These are phyloP conservation scores for Eugnorisma glareosa DNA, from an alignment of 2,888 invertebrate genomes.

Conservation along the genomic window DNA sequence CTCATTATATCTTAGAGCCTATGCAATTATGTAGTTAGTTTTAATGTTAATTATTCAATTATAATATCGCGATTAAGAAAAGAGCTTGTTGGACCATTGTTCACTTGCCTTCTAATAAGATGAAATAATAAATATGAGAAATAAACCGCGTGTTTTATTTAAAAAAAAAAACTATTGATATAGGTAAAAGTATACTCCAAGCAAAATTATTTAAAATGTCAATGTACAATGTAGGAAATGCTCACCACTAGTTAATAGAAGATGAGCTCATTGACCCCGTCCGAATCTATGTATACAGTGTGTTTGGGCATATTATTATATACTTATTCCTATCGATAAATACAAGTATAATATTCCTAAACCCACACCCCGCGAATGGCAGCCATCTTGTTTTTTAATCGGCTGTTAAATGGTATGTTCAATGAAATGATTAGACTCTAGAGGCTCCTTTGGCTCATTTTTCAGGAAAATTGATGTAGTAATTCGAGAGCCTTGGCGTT, in stretches of 20 bases:
- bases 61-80: slow-evolving; percentile 77
- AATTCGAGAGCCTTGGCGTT: too few species aligned
- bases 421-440: too few species aligned
- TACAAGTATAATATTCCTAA: too few species aligned
- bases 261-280: background rate
- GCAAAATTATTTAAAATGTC: background rate
- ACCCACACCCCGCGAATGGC: too few species aligned
- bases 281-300: background rate
- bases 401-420: too few species aligned
- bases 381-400: too few species aligned
- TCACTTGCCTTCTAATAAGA: slow-evolving; percentile 85
- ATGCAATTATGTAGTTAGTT: slow-evolving; percentile 80
- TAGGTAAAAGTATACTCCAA: background rate
- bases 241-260: background rate
- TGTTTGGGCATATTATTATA: too few species aligned
- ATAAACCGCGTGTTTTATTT: slow-evolving; percentile 48
- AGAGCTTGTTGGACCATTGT: slow-evolving; percentile 89
- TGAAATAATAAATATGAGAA: slow-evolving; percentile 58
- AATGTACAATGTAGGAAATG: background rate
- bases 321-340: too few species aligned
- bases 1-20: slow-evolving; percentile 83
- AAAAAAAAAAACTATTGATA: background rate
- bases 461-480: too few species aligned
- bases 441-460: too few species aligned
- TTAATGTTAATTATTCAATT: slow-evolving; percentile 81